Base-by-base conservation (phyloP, 2,888 invertebrate species). In the Ectobius pallidus region DNA sequence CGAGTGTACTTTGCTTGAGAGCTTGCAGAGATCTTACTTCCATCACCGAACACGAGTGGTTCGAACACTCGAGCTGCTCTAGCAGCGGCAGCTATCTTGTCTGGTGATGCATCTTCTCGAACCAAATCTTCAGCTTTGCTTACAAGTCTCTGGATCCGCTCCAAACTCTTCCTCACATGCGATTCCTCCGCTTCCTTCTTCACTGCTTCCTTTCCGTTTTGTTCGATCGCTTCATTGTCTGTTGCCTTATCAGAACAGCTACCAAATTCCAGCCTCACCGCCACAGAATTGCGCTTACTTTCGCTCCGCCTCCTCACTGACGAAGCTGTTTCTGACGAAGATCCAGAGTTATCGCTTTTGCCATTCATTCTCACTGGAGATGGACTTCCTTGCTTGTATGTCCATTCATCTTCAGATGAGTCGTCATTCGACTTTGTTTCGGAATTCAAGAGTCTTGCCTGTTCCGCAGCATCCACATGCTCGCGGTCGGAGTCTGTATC, bases 71-170 rank as follows among this genome's bases (percentile, higher is more conserved):
- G 85, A 0, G 84, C 79, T 7, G 83, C 81, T 77, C 83, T 85
- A 78, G 73, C 79, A 22, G 46, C 39, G 3, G 46, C 65, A 65
- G 65, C 27, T 18, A 46, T 65, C 46, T 65, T 65, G 27, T 65
- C 65, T 30, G 65, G 72, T 76, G 82, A 83, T 70, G 81, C 86
- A 73, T 88, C 87, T 76, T 88, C 88, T 75, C 87, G 87, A 67
- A 94, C 93, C 81, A 94, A 85, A 82, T 92, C 91, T 81, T 94
- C 94, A 18, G 93, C 94, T 80, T 92, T 90, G 78, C 91, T 90
- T 74, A 94, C 93, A 74, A 95, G 85, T 82, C 91, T 88, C 80
- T 90, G 89, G 77, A 93, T 91, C 80, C 90, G 89, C 79, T 86
- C 86, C 22, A 39, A 20, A 22, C 79, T 84, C 82, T 72, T 72